Base-by-base conservation (phyloP, 1,140 invertebrate genomes). In the Magallana gigas region DNA sequence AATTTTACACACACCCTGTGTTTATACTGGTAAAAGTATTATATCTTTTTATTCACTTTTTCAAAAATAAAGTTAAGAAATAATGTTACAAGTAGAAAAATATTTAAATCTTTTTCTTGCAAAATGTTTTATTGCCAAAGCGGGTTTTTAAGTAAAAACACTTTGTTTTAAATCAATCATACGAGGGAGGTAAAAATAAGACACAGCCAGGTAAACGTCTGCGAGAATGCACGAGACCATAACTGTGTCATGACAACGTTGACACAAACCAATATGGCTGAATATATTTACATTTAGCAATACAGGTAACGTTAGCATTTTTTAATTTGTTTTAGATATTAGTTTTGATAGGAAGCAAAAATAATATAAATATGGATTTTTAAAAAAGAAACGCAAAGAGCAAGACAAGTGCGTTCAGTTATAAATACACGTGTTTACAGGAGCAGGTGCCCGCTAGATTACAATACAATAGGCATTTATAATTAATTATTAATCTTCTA, bases 241-340 rank as follows among this genome's bases (percentile, higher is more conserved):
- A 23, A 48, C 48, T 62, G 83, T 88, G 57, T 80, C 85, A 88
- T 88, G 87, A 85, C 87, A 76, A 88, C 87, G 84, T 85, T 88
- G 68, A 68, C 85, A 88, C 71, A 88, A 71, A 82, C 84, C 71
- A 85, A 88, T 29, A 88, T 88, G 87, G 84, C 68, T 57, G 84
- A 85, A 59, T 85, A 85, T 76, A 76, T 76, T 76, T 76, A 29
- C 68, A 76, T 76, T 29, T 76, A 76, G 36, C 16, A 29, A 9
- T 29, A 76, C 68, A 76, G 68, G 68, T 76, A 76, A 76, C 68
- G 18, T 36, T 29, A 11, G 9, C 5, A 29, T 76, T 76, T 76
- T 62, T 62, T 62, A 62, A 14, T 16, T 64, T 16, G 5, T 8
- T n/a, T n/a, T n/a, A 64, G 16, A 1, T 16, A 64, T 64, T 64